Evolutionary conservation across 1,140 invertebrate genomes (phyloP).

Genomic region (Caenorhabditis inopinata): DNA sequence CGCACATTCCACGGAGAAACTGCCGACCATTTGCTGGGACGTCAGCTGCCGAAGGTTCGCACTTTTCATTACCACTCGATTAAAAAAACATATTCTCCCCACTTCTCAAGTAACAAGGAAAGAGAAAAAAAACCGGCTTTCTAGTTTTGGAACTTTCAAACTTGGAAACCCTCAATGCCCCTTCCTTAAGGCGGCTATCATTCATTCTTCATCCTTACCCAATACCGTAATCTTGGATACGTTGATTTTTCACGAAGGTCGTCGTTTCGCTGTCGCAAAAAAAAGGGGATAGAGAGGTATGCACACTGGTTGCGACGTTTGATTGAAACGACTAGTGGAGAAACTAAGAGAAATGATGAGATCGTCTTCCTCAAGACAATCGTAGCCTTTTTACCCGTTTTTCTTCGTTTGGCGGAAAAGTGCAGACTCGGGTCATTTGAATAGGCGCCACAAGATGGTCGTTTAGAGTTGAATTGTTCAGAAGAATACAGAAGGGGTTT

Average conservation of each 20-base stretch:
- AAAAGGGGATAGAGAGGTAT: background rate
- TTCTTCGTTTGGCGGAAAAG: constrained; percentile 22
- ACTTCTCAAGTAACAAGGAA: background rate
- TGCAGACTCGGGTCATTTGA: constrained; percentile 28
- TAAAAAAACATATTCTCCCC: background rate
- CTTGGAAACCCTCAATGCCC: too few species aligned
- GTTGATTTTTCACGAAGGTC: constrained; percentile 2
- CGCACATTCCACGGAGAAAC: constrained; percentile 65
- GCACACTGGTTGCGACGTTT: constrained; percentile 24
- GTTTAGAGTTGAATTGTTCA: background rate
- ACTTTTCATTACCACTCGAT: background rate
- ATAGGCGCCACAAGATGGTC: background rate
- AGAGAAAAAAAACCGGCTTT: background rate
- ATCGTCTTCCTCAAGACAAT: background rate
- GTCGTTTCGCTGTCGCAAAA: background rate
- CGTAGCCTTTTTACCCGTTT: too few species aligned
- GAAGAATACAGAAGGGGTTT: background rate
- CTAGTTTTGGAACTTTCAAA: too few species aligned
- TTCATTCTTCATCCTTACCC: too few species aligned
- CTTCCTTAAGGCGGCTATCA: too few species aligned
- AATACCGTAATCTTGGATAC: constrained; percentile 23
- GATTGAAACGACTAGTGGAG: constrained; percentile 14
- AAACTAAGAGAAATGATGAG: background rate
- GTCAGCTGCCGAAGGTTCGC: constrained; percentile 61
- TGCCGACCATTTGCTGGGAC: constrained; percentile 56